Base-by-base conservation (phyloP, 1,140 invertebrate genomes). In the Leptopilina clavipes region DNA sequence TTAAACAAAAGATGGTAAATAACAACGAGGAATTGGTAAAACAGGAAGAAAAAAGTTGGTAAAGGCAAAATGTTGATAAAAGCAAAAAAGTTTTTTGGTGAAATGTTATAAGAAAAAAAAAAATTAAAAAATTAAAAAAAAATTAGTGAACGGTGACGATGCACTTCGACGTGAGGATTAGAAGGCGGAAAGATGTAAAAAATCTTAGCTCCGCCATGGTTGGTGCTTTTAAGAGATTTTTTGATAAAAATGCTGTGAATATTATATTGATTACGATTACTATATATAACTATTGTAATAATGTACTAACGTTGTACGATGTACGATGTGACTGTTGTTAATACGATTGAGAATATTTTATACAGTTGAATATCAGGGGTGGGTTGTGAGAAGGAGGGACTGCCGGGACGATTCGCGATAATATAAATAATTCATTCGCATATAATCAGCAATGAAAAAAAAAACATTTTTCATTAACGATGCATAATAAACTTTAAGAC, bases 231-330 rank as follows among this genome's bases (percentile, higher is more conserved):
- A 88, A 89, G 84, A 89, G 87, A 89, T 90, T 89, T 90, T 89
- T 89, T 89, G 87, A 90, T 88, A 89, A 90, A 65, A 90, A 90
- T 88, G 88, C 89, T 90, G 89, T 90, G 89, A 90, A 90, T 90
- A 89, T 80, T 85, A 88, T 88, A 89, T 88, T 89, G 86, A 89
- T 89, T 89, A 89, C 82, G 82, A 89, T 89, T 85, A 89, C 81
- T 86, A 87, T 40, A 40, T 40, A 40, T 88, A 88, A 86, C 83
- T 89, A 88, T 87, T 89, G 86, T 89, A 90, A 90, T 87, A 86
- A 86, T 89, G 87, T 88, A 88, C 85, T 85, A 85, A 86, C 83
- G 84, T 88, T 90, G 85, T 88, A 88, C 87, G 86, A 88, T 85
- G 86, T 87, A 84, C 86, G 85, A 89, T 89, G 85, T 84, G 88